Base-by-base conservation (phyloP, 2,797 vertebrate species). In the Catharus ustulatus region DNA sequence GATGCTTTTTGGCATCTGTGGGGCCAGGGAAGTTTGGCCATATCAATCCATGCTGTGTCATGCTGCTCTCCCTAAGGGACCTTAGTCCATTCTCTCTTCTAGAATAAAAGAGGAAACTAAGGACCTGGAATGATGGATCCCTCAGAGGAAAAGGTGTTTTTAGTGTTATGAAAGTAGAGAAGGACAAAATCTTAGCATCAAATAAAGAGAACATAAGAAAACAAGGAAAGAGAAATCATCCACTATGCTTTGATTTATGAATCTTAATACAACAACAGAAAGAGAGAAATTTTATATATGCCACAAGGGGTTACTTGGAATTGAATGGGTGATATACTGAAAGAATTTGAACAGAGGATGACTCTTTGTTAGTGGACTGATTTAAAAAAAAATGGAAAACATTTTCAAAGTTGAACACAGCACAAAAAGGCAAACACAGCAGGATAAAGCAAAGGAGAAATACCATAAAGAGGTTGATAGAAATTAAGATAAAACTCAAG, bases 401-500 rank as follows among this genome's bases (percentile, higher is more conserved):
- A 15, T 80, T 89, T 84, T 83, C 29, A n/a, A 79, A 93, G 81
- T 48, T 6, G 3, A 69, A 78, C 11, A 46, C 30, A 75, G 48
- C 12, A 67, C 23, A 76, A 51, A 80, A 93, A 59, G 52, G 13
- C 34, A 75, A 94, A 59, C n/a, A 32, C 6, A 26, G 38, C 19
- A 59, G 11, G 15, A 62, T 77, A 59, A 94, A 81, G 32, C 21
- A 93, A 73, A 90, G 36, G 43, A 92, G 62, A 10, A 57, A 92
- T 49, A 29, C 7, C 36, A 5, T 72, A 52, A 81, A 76, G 43
- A 67, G 27, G 5, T 27, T 59, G 30, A 90, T 17, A 85, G 62
- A 88, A 83, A 62, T 30, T 42, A 90, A 83, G 84, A 86, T 76
- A 94, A 93, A 95, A 79, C 22, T 34, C 55, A 94, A 90, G 51